A percentile compares a stretch with the other conserved stretches of the same genome.
Evolutionary conservation across 2,113 vertebrate genomes (phyloP).

Genomic region (Albula glossodonta): DNA sequence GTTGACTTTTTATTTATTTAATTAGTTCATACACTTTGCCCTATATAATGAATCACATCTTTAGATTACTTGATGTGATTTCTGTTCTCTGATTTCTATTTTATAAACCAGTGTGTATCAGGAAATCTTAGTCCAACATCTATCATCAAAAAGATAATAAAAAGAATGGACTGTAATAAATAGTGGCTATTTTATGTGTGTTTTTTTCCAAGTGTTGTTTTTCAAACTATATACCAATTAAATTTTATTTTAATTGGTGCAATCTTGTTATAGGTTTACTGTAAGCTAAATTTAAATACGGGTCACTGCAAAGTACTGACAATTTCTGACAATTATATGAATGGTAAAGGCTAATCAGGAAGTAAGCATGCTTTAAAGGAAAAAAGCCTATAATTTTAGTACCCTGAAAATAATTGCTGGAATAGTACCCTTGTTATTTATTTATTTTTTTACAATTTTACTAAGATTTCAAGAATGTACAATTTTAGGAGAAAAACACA

Average conservation of each 20-base stretch:
- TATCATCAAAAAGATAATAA: not conserved
- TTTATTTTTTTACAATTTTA: no score
- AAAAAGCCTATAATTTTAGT: not conserved
- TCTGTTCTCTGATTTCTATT: no score
- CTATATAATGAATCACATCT: no score
- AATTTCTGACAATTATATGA: not conserved
- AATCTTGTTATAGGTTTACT: not conserved
- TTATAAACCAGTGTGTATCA: no score
- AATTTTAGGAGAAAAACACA: no score
- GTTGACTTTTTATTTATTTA: no score
- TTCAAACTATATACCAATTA: no score
- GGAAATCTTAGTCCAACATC: no score
- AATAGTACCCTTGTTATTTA: not conserved
- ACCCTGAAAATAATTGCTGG: not conserved
- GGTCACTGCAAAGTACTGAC: not conserved
- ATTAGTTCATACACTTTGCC: no score
- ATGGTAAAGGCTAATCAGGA: not conserved
- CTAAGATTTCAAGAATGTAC: no score
- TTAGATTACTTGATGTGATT: no score
- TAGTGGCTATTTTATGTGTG: not conserved
- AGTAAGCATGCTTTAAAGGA: not conserved
- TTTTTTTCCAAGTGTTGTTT: not conserved
- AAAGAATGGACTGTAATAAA: not conserved
- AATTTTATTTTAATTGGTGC: not conserved
- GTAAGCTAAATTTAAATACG: not conserved